Evolutionary conservation across 2,797 vertebrate genomes (phyloP).

Genomic region (Austrolebias charrua): DNA sequence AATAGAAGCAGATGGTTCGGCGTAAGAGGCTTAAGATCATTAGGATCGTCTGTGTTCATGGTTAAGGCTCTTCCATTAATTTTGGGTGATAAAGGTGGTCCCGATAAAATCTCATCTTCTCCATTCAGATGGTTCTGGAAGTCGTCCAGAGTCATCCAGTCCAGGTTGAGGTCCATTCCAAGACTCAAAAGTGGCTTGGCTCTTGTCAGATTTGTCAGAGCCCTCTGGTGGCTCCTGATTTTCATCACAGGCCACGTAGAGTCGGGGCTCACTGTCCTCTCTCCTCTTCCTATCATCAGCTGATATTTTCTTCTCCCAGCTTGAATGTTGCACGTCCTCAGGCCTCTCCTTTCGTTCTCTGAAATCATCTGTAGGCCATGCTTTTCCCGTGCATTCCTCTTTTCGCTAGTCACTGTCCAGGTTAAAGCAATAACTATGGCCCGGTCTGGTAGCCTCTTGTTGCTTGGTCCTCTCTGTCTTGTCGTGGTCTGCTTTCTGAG

Average conservation of each 20-base stretch:
- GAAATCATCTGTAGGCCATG: constrained; percentile 61
- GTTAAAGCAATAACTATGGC: constrained; percentile 71
- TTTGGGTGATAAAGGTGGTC: constrained; percentile 81
- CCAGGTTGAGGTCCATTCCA: constrained; percentile 94
- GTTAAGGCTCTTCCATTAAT: no score
- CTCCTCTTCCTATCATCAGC: constrained; percentile 71
- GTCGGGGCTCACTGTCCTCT: constrained; percentile 85
- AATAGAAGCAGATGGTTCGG: no score
- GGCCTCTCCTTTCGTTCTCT: constrained; percentile 65
- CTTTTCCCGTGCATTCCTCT: constrained; percentile 57
- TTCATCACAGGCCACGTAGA: constrained; percentile 83
- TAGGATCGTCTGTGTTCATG: no score
- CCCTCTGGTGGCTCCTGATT: constrained; percentile 73
- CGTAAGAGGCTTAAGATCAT: no score
- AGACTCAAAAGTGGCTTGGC: constrained; percentile 87
- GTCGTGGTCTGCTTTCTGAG: constrained; percentile 85
- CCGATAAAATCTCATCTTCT: constrained; percentile 85
- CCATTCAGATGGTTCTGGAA: constrained; percentile 96
- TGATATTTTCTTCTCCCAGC: constrained; percentile 70
- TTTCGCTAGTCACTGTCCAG: constrained; percentile 76
- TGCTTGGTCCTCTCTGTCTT: constrained; percentile 84
- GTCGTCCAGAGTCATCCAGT: constrained; percentile 96
- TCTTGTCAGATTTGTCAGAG: constrained; percentile 79
- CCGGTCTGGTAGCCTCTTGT: constrained; percentile 71
- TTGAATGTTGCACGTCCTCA: constrained; percentile 63